phyloP scores from a whole-genome alignment of 1,140 invertebrate genomes.

The Diorhabda sublineata region DNA sequence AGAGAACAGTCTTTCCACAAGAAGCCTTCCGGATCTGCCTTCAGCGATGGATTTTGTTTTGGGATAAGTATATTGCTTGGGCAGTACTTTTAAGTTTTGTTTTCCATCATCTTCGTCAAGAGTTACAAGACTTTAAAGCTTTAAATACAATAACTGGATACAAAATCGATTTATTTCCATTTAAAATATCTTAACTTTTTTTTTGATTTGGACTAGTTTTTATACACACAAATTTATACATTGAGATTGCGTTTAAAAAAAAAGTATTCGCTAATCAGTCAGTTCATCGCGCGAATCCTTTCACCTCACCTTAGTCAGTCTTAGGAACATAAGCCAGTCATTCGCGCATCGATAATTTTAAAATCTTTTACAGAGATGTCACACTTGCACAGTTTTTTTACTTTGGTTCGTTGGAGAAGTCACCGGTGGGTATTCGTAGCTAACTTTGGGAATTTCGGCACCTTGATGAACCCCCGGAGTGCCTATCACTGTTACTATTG shows the following conservation, averaged over 20 bases:
- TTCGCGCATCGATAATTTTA: constrained; percentile 23
- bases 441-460: constrained; percentile 25
- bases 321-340: constrained; percentile 41
- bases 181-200: background rate
- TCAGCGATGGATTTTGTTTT: too few species aligned
- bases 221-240: constrained; percentile 29
- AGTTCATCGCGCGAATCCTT: background rate
- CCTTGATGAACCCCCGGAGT: constrained; percentile 21
- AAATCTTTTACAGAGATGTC: constrained; percentile 53
- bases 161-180: constrained; percentile 1
- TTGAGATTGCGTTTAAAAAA: constrained; percentile 20
- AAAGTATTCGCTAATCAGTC: constrained; percentile 19
- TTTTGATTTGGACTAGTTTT: constrained; percentile 31
- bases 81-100: too few species aligned
- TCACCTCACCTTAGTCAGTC: constrained; percentile 24
- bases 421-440: constrained; percentile 24
- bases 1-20: too few species aligned
- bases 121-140: background rate
- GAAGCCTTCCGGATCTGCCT: too few species aligned
- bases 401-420: constrained; percentile 27
- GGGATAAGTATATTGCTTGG: too few species aligned
- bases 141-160: background rate
- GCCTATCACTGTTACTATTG: constrained; percentile 52
- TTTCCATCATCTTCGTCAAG: too few species aligned
- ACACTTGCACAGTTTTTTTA: constrained; percentile 52